Base-by-base conservation (phyloP, 2,113 vertebrate species). In the Sardina pilchardus region DNA sequence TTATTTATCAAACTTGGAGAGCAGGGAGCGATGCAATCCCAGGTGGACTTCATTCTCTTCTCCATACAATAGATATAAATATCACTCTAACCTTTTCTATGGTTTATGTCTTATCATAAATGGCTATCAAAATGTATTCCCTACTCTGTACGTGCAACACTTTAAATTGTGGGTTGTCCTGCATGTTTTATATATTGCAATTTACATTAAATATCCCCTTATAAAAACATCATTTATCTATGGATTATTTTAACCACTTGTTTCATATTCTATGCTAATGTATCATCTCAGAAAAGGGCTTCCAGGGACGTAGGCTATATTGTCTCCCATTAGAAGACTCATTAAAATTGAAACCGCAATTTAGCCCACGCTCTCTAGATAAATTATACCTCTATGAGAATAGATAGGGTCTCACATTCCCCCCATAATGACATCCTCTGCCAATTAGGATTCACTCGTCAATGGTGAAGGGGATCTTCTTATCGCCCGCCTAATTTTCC, bases 381-480 rank as follows among this genome's bases (percentile, higher is more conserved):
- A 63, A 83, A 82, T 81, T 56, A 14, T 45, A 80, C 45, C 81
- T 78, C 84, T 17, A 7, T 44, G 19, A 53, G 83, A 53, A 78
- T 10, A 34, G 71, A 78, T 78, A 78, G 26, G 30, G 71, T 78
- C 71, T 78, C 36, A 56, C 82, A 85, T 48, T 81, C 83, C 81
- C 71, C 85, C 80, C 63, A 85, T 89, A 83, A 85, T 83, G 87
- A 81, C 39, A 85, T 85, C 43, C 44, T 86, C 42, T 48, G 24
- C 45, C 83, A 85, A 59, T 88, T 80, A 85, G 83, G 82, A 82
- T 81, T 42, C 8, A 43, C 14, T 81, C 71, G 44, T 39, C 63
- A 44, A 81, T 4, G 34, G 83, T 45, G 12, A 16, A 16, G 8
- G 82, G 82, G 80, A 85, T 88, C 59, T 85, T 43, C 86, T 34